phyloP scores from a whole-genome alignment of 2,888 invertebrate genomes.

The Eremobia ochroleuca region DNA sequence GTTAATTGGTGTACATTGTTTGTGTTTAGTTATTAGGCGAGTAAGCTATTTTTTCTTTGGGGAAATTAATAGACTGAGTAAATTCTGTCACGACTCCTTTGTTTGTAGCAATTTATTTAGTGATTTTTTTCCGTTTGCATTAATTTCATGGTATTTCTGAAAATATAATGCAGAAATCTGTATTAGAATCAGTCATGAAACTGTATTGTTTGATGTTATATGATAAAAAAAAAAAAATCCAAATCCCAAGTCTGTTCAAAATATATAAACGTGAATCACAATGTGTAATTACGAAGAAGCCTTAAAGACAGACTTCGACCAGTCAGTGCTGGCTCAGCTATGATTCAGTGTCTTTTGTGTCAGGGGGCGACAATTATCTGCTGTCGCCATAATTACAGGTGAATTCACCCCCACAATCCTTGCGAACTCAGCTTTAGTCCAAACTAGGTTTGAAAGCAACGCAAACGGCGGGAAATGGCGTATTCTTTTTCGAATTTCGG shows the following conservation, averaged over 20 bases:
- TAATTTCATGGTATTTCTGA: background rate
- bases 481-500: constrained; percentile 46
- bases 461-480: constrained; percentile 31
- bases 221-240: background rate
- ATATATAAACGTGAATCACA: constrained; percentile 43
- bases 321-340: constrained; percentile 65
- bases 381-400: constrained; percentile 68
- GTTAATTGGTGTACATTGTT: constrained; percentile 30
- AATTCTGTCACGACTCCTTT: background rate
- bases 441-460: constrained; percentile 44
- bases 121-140: background rate
- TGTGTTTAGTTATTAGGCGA: constrained; percentile 15
- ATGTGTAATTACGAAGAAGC: constrained; percentile 60
- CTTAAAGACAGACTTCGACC: constrained; percentile 59
- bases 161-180: background rate
- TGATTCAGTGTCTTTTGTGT: constrained; percentile 65
- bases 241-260: constrained; percentile 11
- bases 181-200: background rate
- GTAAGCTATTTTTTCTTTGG: background rate
- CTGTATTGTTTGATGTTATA: background rate
- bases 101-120: background rate
- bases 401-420: constrained; percentile 63
- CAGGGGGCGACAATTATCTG: constrained; percentile 69
- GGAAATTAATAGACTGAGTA: background rate
- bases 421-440: constrained; percentile 60